Evolutionary conservation across 2,113 vertebrate species (phyloP).

Genomic region (Suricata suricatta): DNA sequence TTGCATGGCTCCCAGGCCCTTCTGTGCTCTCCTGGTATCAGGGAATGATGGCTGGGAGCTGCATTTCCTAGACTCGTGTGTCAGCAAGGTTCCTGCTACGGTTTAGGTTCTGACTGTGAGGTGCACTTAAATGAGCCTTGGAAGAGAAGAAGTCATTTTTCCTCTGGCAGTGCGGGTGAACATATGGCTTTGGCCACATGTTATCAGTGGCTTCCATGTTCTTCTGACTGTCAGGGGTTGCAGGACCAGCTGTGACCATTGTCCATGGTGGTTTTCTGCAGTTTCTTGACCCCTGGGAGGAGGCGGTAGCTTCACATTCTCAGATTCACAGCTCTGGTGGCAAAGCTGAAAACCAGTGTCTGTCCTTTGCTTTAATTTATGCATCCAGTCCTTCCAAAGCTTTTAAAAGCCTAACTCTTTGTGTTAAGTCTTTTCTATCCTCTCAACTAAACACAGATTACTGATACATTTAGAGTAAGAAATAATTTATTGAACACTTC

Average conservation of each 20-base stretch:
- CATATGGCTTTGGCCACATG: not conserved
- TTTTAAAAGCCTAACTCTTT: not conserved
- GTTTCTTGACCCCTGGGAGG: not conserved
- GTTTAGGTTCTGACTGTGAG: not conserved
- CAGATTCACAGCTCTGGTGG: not conserved
- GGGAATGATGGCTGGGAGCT: not conserved
- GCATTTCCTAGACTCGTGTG: not conserved
- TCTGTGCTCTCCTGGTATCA: not conserved
- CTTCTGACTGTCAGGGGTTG: not conserved
- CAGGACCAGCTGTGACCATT: not conserved
- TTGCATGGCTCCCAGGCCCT: not conserved
- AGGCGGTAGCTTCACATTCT: not conserved
- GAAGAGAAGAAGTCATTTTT: not conserved
- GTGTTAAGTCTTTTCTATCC: not conserved
- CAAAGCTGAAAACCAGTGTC: not conserved
- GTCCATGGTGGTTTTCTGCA: not conserved
- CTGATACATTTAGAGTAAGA: not conserved
- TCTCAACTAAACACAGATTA: not conserved
- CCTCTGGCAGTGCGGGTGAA: not conserved
- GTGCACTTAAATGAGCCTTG: not conserved
- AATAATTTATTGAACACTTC: not conserved
- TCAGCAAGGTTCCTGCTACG: not conserved
- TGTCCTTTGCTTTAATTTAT: not conserved
- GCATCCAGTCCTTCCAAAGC: not conserved
- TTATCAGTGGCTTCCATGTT: not conserved